Evolutionary conservation across 1,140 invertebrate species (phyloP).

Genomic region (Tetramorium alpestre): DNA sequence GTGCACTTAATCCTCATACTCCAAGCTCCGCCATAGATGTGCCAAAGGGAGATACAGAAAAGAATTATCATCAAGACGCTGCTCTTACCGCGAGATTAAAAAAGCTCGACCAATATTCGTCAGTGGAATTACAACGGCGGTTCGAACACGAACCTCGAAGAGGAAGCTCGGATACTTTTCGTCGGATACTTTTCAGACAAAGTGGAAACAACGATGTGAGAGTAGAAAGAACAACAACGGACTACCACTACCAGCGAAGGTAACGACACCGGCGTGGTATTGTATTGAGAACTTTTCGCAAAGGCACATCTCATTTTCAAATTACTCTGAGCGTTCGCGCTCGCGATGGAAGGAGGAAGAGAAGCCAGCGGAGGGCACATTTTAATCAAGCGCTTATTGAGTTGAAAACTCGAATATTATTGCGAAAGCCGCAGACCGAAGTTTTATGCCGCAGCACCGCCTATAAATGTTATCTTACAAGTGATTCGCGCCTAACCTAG

Average conservation of each 20-base stretch:
- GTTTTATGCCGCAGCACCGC: slow-evolving; percentile 63
- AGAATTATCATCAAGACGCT: slow-evolving; percentile 51
- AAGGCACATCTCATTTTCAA: slow-evolving; percentile 79
- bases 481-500: slow-evolving; percentile 43
- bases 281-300: slow-evolving; percentile 76
- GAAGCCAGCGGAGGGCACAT: slow-evolving; percentile 68
- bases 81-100: slow-evolving; percentile 56
- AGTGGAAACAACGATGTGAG: slow-evolving; percentile 47
- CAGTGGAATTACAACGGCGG: slow-evolving; percentile 48
- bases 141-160: slow-evolving; percentile 13
- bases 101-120: slow-evolving; percentile 71
- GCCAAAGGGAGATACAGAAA: neutral
- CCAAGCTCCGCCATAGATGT: neutral
- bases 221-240: slow-evolving; percentile 49
- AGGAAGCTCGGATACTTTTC: slow-evolving; percentile 35
- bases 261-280: slow-evolving; percentile 64
- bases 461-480: slow-evolving; percentile 50
- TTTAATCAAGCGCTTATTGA: slow-evolving; percentile 81
- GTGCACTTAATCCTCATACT: slow-evolving; percentile 21
- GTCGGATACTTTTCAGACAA: slow-evolving; percentile 48
- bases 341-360: neutral
- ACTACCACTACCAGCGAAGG: slow-evolving; percentile 1
- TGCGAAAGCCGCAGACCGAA: slow-evolving; percentile 66
- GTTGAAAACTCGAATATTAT: slow-evolving; percentile 80
- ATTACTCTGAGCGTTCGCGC: slow-evolving; percentile 71